These are phyloP conservation scores for Lampris megalopsis DNA, from an alignment of 2,113 vertebrate genomes.

Conservation along the genomic window DNA sequence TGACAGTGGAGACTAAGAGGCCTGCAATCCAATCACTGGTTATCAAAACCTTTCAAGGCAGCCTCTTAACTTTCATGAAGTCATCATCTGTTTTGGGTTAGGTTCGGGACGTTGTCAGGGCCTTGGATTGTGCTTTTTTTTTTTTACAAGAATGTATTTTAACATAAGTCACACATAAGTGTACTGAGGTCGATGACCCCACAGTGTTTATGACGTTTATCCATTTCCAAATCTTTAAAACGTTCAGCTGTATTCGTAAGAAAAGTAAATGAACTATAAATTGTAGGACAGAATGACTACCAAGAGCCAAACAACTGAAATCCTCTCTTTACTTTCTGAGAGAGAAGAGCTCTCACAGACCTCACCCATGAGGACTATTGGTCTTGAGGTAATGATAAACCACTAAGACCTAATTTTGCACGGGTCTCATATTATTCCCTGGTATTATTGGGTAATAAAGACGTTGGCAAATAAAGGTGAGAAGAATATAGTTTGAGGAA, in stretches of 20 bases:
- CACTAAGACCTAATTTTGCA: constrained; percentile 58
- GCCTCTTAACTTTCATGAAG: background rate
- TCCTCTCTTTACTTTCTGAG: constrained; percentile 45
- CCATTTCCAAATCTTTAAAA: background rate
- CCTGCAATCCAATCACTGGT: constrained; percentile 2
- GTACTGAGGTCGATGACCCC: background rate
- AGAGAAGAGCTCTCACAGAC: constrained; percentile 44
- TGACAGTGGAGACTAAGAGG: constrained; percentile 8
- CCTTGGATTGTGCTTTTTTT: background rate
- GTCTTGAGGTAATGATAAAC: constrained; percentile 73
- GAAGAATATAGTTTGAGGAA: background rate
- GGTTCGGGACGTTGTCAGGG: background rate
- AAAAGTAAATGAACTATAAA: background rate
- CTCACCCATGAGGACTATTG: constrained; percentile 50
- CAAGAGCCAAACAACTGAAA: background rate
- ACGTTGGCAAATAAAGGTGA: constrained; percentile 29
- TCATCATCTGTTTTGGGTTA: background rate
- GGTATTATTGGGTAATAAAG: constrained; percentile 59
- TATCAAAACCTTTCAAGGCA: background rate
- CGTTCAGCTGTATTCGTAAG: background rate
- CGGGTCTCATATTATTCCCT: constrained; percentile 53
- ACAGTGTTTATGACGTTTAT: background rate
- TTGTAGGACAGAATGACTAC: background rate
- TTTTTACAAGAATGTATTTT: background rate
- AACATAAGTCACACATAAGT: background rate